Evolutionary conservation across 2,113 vertebrate species (phyloP).

Genomic region (Dermatemys mawii): DNA sequence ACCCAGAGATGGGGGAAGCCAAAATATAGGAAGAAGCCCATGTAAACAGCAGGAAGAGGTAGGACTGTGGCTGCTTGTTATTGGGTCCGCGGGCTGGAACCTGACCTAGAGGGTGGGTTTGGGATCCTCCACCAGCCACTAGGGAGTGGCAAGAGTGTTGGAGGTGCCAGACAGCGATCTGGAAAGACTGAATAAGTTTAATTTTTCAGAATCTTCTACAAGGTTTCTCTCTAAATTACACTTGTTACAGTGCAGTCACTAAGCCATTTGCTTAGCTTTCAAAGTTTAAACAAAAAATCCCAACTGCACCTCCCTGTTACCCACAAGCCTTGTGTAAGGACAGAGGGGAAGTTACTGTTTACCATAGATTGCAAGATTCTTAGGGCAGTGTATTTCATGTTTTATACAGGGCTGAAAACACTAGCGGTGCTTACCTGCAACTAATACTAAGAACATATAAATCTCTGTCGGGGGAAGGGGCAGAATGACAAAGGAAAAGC

Average conservation of each 20-base stretch:
- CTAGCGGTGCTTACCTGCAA: not conserved
- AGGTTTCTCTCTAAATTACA: not conserved
- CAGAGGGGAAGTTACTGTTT: not conserved
- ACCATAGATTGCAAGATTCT: not conserved
- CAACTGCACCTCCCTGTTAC: not conserved
- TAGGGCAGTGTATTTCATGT: not conserved
- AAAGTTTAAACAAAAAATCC: not conserved
- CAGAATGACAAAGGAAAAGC: not conserved
- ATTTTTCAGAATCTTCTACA: not conserved
- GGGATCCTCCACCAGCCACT: no score
- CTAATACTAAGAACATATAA: not conserved
- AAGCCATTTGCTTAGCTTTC: not conserved
- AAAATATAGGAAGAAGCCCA: no score
- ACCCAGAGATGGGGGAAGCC: no score
- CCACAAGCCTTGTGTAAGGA: not conserved
- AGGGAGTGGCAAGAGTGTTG: no score
- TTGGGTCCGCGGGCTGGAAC: no score
- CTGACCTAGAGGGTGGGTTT: no score
- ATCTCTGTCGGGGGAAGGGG: not conserved
- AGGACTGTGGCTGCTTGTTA: no score
- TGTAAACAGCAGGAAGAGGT: no score
- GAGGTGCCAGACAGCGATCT: no score
- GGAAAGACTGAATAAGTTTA: not conserved
- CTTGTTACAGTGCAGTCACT: accelerated
- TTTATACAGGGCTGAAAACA: not conserved